Evolutionary conservation across 2,888 invertebrate species (phyloP).

Genomic region (Oscheius sp.): DNA sequence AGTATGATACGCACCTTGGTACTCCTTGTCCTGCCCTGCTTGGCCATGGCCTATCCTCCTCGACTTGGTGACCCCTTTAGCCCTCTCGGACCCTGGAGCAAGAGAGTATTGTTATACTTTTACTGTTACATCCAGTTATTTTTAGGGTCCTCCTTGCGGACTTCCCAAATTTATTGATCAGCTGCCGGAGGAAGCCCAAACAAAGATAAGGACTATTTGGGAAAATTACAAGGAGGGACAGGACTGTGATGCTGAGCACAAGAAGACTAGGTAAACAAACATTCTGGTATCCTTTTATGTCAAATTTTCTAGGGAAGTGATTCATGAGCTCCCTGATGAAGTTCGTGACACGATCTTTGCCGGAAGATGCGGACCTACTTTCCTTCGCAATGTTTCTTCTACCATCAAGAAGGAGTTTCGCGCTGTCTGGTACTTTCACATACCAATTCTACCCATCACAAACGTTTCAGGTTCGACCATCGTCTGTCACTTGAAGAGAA

Average conservation of each 20-base stretch:
- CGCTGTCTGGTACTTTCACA: constrained; percentile 54
- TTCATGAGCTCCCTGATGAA: constrained; percentile 56
- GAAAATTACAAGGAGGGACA: constrained; percentile 65
- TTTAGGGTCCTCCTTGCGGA: constrained; percentile 63
- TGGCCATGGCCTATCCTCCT: constrained; percentile 50
- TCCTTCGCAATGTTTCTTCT: constrained; percentile 62
- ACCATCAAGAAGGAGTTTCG: constrained; percentile 64
- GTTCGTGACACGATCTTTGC: constrained; percentile 65
- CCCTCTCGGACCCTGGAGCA: constrained; percentile 68
- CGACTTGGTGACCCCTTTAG: constrained; percentile 66
- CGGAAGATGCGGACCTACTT: constrained; percentile 69
- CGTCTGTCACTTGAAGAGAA: constrained; percentile 64
- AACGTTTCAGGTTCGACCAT: constrained; percentile 60
- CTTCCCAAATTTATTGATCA: constrained; percentile 62
- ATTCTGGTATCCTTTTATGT: background rate
- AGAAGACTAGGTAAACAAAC: constrained; percentile 50
- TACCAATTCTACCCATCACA: background rate
- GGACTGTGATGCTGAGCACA: constrained; percentile 61
- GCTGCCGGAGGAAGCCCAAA: constrained; percentile 61
- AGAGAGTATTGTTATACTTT: constrained; percentile 46
- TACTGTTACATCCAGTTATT: background rate
- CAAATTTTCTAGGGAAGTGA: constrained; percentile 44
- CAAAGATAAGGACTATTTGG: constrained; percentile 67
- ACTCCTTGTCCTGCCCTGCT: constrained; percentile 41
- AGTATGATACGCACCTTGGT: constrained; percentile 18